A percentile compares a stretch with the other conserved stretches of the same genome.
phyloP scores from a whole-genome alignment of 2,888 invertebrate species.

The Agrotis clavis region DNA sequence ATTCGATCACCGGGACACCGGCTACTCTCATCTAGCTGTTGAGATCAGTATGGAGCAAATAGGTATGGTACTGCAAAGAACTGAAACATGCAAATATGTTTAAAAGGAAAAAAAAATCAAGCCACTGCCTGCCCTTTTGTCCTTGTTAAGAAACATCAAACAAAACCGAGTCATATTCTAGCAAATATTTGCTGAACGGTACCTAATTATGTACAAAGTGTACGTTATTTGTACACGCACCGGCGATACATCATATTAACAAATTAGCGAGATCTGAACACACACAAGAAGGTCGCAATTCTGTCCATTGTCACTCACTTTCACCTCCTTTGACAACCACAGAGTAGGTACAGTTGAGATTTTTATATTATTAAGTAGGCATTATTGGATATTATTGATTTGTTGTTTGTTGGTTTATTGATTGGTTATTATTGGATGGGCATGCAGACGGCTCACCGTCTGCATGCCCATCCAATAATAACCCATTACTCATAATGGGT shows the following conservation, averaged over 20 bases:
- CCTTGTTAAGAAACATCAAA: slow-evolving; percentile 31
- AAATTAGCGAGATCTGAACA: slow-evolving; percentile 61
- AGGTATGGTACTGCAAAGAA: background rate
- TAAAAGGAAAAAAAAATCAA: background rate
- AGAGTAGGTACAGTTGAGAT: slow-evolving; percentile 11
- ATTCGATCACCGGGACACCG: too few relatives aligned
- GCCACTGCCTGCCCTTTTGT: background rate
- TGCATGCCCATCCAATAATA: too few relatives aligned
- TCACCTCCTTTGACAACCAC: slow-evolving; percentile 28
- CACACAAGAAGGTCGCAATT: slow-evolving; percentile 5
- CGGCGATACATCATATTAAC: slow-evolving; percentile 63
- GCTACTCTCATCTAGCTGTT: too few relatives aligned
- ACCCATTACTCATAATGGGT: too few relatives aligned
- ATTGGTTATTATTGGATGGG: too few relatives aligned
- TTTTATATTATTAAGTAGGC: background rate
- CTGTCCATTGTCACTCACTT: slow-evolving; percentile 35
- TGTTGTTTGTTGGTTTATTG: too few relatives aligned
- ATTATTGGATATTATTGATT: too few relatives aligned
- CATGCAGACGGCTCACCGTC: too few relatives aligned
- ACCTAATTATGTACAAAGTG: slow-evolving; percentile 45
- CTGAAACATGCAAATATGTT: background rate
- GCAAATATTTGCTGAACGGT: slow-evolving; percentile 54
- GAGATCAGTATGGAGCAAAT: too few relatives aligned
- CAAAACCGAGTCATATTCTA: slow-evolving; percentile 13
- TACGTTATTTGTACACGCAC: slow-evolving; percentile 32